Evolutionary conservation across 1,140 invertebrate species (phyloP), one percentile per base, ranked within the genome.

Genomic region (Reticulitermes speratus): DNA sequence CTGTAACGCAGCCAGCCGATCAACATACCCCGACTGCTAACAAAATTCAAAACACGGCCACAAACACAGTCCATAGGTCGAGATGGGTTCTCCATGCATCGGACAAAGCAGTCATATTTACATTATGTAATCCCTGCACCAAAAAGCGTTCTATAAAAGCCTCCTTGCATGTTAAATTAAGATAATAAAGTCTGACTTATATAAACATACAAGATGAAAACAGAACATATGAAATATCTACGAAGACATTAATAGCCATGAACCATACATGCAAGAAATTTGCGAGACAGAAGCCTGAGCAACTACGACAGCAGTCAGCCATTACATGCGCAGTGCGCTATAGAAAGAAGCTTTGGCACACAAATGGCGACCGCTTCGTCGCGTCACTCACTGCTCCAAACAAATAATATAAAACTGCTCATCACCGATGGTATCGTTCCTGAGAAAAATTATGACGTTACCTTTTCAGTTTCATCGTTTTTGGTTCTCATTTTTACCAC

Each of bases 41-140:
- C n/a, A 30, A 75, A 55, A 55, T 55, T 21, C 52, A 55, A 55
- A 55, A 75, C n/a, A 75, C 65, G 65, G 65, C 65, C 65, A 75
- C 65, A 75, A 55, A 30, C 65, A 75, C 65, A 75, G 8, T 75
- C 14, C 52, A n/a, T 6, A 9, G 65, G n/a, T n/a, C 65, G 65
- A 14, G 65, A 25, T 30, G 65, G 65, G 25, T 75, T 75, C 11
- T 75, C 65, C 65, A 75, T 75, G 65, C 65, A 75, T 75, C 65
- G 25, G 25, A 14, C n/a, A 75, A 75, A 75, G 65, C 65, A 75
- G 52, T 75, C 25, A 30, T 75, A 75, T 75, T n/a, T 75, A 75
- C 65, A 75, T 75, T 75, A 75, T 30, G 65, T 75, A 75, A 75
- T 30, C 65, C 65, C 65, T 75, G 65, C 65, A 75, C 65, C 65